Evolutionary conservation across 2,113 vertebrate species (phyloP).

Genomic region (Spea multiplicata): DNA sequence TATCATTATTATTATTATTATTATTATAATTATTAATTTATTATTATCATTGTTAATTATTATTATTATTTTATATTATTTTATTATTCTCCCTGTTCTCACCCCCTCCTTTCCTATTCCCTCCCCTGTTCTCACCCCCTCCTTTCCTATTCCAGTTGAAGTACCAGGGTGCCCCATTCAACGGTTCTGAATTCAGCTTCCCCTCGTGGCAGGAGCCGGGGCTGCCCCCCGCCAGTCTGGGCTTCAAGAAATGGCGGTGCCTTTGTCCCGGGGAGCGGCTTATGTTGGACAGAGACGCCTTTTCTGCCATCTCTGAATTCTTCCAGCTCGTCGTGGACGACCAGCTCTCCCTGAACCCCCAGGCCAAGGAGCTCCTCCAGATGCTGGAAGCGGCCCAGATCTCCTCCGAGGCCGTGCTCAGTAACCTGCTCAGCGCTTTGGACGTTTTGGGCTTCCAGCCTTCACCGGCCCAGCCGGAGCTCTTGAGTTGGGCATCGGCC

Average conservation of each 20-base stretch:
- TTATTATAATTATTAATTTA: no score
- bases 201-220: conserved; percentile 50
- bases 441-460: conserved; percentile 46
- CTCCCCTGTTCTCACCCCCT: no score
- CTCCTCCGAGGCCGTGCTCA: conserved; percentile 55
- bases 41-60: no score
- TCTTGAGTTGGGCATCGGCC: conserved; percentile 32
- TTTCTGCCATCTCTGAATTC: conserved; percentile 54
- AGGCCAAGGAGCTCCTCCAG: conserved; percentile 47
- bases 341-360: conserved; percentile 51
- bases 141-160: conserved; percentile 50
- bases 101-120: no score
- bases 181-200: conserved; percentile 53
- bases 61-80: no score
- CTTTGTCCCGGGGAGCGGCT: conserved; percentile 50
- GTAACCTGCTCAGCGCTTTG: conserved; percentile 56
- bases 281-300: conserved; percentile 45
- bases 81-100: no score
- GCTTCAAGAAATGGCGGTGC: conserved; percentile 54
- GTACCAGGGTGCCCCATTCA: conserved; percentile 60
- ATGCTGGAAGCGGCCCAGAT: conserved; percentile 49
- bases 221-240: conserved; percentile 48
- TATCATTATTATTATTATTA: no score
- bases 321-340: conserved; percentile 57
- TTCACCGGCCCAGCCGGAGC: conserved; percentile 6